Conservation (phyloP, 2,113 vertebrate genomes). For the Empidonax traillii region DNA sequence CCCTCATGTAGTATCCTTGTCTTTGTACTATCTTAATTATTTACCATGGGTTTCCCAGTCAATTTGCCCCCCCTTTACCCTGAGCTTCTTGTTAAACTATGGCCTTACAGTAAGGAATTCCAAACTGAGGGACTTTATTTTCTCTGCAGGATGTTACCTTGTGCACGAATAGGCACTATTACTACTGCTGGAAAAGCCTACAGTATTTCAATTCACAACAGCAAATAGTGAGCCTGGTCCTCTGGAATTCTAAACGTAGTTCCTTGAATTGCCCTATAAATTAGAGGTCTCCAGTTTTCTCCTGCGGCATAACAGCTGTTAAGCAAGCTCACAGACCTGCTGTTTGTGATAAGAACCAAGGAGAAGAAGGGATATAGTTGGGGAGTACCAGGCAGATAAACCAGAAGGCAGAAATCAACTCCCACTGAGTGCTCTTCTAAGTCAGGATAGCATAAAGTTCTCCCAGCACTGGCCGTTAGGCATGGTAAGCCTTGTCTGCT, state of each 20-base stretch:
- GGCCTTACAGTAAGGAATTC: not conserved
- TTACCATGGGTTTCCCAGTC: not conserved
- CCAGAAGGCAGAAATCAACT: not conserved
- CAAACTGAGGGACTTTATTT: not conserved
- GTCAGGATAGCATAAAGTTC: not conserved
- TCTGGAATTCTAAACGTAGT: not conserved
- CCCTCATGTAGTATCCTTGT: not conserved
- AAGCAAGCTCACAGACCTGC: not conserved
- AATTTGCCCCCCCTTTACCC: not conserved
- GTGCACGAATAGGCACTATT: not conserved
- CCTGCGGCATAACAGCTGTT: not conserved
- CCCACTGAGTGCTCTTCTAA: not conserved
- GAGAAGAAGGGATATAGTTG: not conserved
- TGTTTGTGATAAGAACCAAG: not conserved
- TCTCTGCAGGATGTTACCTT: not conserved
- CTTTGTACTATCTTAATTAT: not conserved
- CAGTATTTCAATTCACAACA: not conserved
- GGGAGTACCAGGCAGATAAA: not conserved
- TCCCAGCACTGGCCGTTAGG: not conserved
- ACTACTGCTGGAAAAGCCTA: not conserved
- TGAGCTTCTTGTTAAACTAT: not conserved
- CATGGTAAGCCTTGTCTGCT: not conserved
- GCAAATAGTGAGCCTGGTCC: not conserved
- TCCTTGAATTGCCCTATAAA: not conserved
- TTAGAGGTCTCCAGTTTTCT: not conserved